A percentile compares a stretch with the other conserved stretches of the same genome.
Evolutionary conservation across 2,113 vertebrate species (phyloP).

Genomic region (Dicaeum eximium): DNA sequence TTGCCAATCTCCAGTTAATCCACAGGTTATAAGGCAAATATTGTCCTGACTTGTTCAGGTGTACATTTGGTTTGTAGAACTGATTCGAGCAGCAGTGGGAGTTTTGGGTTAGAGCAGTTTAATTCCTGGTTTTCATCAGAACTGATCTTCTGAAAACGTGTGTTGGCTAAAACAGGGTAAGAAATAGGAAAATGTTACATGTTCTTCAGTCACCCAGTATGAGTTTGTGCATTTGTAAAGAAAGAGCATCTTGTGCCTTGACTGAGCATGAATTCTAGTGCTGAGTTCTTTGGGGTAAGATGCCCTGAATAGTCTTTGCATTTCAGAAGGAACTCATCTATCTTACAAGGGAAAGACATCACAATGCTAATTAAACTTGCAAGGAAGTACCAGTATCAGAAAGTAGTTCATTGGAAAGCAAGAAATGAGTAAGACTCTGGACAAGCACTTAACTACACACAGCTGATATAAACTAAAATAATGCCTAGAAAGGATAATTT

Average conservation of each 20-base stretch:
- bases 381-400: neutral
- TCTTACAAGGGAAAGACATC: neutral
- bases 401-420: neutral
- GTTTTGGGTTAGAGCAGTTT: neutral
- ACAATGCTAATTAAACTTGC: neutral
- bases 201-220: neutral
- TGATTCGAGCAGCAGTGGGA: neutral
- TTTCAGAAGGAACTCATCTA: neutral
- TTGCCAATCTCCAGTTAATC: neutral
- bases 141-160: neutral
- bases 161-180: neutral
- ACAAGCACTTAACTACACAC: neutral
- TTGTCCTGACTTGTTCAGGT: neutral
- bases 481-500: neutral
- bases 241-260: neutral
- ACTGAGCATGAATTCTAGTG: neutral
- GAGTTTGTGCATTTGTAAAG: neutral
- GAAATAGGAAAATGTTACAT: neutral
- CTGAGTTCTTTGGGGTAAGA: neutral
- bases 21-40: neutral
- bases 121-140: neutral
- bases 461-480: neutral
- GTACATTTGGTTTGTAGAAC: neutral
- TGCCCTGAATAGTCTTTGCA: neutral
- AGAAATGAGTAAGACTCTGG: neutral